phyloP scores from a whole-genome alignment of 2,113 vertebrate genomes.

The Brachyistius frenatus region DNA sequence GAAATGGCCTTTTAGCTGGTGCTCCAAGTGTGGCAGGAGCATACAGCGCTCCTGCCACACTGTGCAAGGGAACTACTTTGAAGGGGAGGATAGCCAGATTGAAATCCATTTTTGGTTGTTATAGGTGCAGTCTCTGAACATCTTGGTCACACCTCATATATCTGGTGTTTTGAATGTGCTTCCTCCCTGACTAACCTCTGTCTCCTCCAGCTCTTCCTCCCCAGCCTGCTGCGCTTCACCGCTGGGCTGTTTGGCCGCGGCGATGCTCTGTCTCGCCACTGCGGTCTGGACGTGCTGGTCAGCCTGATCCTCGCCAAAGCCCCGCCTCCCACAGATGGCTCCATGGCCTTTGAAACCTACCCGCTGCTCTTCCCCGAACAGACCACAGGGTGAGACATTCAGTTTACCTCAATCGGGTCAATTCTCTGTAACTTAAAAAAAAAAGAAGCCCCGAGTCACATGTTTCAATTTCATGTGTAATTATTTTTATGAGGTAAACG shows the following conservation, averaged over 20 bases:
- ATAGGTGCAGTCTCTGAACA: too few relatives aligned
- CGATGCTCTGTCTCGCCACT: constrained; percentile 75
- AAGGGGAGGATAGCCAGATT: too few relatives aligned
- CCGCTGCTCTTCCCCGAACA: constrained; percentile 89
- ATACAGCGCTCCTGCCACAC: too few relatives aligned
- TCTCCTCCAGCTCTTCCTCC: constrained; percentile 89
- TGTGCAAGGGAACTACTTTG: too few relatives aligned
- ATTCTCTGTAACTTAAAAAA: background rate
- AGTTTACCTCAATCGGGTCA: background rate
- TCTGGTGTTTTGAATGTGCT: background rate
- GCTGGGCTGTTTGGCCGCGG: constrained; percentile 81
- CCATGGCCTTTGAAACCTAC: constrained; percentile 96
- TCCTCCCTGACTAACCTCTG: background rate
- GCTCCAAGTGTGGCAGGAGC: too few relatives aligned
- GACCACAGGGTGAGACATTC: constrained; percentile 79
- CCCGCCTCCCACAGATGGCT: constrained; percentile 89
- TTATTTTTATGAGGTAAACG: background rate
- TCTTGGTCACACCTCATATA: too few relatives aligned
- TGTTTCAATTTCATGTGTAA: background rate
- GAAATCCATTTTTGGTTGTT: too few relatives aligned
- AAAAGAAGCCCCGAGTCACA: background rate
- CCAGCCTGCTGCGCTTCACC: constrained; percentile 88
- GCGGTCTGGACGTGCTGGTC: constrained; percentile 86
- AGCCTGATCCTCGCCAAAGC: constrained; percentile 94
- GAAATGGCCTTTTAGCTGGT: too few relatives aligned